phyloP scores from a whole-genome alignment of 2,797 vertebrate genomes.

The Nasua narica region DNA sequence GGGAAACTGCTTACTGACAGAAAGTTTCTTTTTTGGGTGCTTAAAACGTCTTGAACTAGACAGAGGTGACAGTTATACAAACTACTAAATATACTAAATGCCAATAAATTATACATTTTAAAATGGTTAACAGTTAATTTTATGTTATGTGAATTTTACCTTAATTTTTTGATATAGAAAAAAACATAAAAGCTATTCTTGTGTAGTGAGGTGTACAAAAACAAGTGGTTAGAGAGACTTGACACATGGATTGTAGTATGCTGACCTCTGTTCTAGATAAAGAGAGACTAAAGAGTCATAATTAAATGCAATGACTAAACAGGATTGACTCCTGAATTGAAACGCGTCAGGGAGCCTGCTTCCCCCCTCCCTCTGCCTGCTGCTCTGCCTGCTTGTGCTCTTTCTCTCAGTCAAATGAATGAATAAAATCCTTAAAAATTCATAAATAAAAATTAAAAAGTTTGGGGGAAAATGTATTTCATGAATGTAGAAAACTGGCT shows the following conservation, averaged over 20 bases:
- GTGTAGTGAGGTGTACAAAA: not conserved
- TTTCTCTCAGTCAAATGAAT: too few relatives aligned
- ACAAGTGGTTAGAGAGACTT: not conserved
- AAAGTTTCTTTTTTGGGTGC: not conserved
- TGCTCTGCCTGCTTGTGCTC: too few relatives aligned
- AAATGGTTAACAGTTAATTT: not conserved
- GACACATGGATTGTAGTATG: not conserved
- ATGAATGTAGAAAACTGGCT: not conserved
- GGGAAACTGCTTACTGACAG: not conserved
- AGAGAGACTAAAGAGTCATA: not conserved
- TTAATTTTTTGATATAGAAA: not conserved
- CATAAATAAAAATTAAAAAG: not conserved
- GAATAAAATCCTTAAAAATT: too few relatives aligned
- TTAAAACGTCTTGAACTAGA: not conserved
- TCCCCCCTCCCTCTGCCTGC: too few relatives aligned
- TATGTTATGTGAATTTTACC: not conserved
- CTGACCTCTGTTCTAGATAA: not conserved
- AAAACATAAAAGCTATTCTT: not conserved
- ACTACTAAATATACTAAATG: not conserved
- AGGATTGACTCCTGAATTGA: not conserved
- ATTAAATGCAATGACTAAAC: not conserved
- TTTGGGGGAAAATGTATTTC: not conserved
- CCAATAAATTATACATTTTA: not conserved
- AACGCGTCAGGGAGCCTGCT: not conserved
- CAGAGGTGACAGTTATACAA: not conserved